Percentiles rank a stretch among this genome's conserved stretches.
Conservation (phyloP, 2,888 invertebrate genomes). For the Apamea monoglypha region DNA sequence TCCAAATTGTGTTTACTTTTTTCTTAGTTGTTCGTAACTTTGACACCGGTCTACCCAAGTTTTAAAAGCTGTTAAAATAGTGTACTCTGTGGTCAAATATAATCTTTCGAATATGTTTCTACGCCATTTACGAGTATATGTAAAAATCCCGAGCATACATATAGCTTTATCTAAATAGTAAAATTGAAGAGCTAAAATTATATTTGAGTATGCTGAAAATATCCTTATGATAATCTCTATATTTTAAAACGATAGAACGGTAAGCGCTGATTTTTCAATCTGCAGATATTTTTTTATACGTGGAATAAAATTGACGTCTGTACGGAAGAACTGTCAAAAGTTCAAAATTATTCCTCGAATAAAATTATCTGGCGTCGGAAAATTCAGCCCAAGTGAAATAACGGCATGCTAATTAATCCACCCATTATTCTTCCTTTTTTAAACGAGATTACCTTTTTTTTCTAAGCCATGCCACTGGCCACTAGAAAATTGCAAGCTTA, state of each 20-base stretch:
- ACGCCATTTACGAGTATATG: neutral
- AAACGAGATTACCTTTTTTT: neutral
- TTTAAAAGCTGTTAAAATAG: neutral
- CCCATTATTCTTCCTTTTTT: neutral
- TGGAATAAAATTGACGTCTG: no score
- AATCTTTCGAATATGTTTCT: neutral
- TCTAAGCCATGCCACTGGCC: neutral
- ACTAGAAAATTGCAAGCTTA: constrained; percentile 9
- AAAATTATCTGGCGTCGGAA: no score
- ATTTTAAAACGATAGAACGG: neutral
- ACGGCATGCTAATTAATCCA: neutral
- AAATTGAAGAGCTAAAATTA: neutral
- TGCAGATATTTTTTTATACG: no score
- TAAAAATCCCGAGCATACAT: neutral
- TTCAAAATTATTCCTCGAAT: no score
- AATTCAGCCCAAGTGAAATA: neutral
- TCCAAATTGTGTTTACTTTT: neutral
- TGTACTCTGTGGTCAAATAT: neutral
- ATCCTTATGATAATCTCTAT: neutral
- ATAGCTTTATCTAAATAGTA: neutral
- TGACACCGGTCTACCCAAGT: neutral
- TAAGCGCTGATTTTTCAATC: no score
- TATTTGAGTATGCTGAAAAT: neutral
- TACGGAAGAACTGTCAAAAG: no score
- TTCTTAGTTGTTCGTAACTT: neutral